Evolutionary conservation across 2,113 vertebrate genomes (phyloP).

Genomic region (Petrocephalus microphthalmus): DNA sequence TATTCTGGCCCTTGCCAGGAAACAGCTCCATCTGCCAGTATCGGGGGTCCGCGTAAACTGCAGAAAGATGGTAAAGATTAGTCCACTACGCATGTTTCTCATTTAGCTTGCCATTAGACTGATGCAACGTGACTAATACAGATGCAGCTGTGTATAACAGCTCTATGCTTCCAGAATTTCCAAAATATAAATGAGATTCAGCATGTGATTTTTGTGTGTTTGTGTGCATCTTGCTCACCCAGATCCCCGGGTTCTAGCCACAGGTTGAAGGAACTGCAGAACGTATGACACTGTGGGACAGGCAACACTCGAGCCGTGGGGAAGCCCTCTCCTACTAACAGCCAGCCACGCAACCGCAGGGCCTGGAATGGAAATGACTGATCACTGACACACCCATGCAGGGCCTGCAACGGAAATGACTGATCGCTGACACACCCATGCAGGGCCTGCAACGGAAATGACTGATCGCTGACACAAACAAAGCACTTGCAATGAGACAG

Average conservation of each 20-base stretch:
- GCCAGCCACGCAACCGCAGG: conserved; percentile 50
- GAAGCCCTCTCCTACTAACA: conserved; percentile 60
- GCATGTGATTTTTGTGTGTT: neutral
- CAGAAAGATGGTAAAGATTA: neutral
- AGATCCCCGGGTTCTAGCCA: conserved; percentile 63
- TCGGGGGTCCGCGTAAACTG: conserved; percentile 61
- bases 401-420: neutral
- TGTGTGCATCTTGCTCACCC: conserved; percentile 40
- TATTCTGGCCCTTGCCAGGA: conserved; percentile 56
- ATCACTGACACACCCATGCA: neutral
- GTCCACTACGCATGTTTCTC: neutral
- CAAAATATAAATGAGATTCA: neutral
- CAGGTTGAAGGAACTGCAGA: conserved; percentile 63
- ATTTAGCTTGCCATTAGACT: neutral
- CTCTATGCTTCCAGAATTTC: neutral
- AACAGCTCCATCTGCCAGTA: conserved; percentile 67
- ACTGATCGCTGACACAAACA: too few relatives aligned
- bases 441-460: neutral
- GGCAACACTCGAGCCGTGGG: conserved; percentile 54
- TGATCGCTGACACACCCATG: neutral
- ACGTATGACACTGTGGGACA: conserved; percentile 55
- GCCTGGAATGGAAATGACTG: conserved; percentile 43
- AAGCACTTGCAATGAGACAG: neutral
- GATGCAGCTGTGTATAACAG: neutral
- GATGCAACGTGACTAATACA: neutral